Base-by-base conservation (phyloP, 2,888 invertebrate species). In the Resseliella maxima region DNA sequence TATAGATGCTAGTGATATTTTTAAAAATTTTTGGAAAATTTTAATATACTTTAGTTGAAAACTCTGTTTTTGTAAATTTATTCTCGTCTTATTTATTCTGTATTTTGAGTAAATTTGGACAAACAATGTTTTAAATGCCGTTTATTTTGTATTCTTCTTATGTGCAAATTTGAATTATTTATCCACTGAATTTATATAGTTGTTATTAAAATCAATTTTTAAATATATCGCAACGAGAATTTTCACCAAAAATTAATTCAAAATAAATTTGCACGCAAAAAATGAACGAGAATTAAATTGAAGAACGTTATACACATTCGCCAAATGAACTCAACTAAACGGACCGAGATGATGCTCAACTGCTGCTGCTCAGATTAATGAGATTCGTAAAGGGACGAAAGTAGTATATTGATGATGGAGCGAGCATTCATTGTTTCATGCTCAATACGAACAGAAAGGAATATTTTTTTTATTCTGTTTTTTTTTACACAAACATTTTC, bases 291-390 rank as follows among this genome's bases (percentile, higher is more conserved):
- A 36, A 35, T 27, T 72, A 35, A 31, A 15, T 12, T 38, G 83
- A 18, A 38, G 36, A 36, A 35, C 35, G 35, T 35, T 81, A 36
- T 36, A 83, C 83, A 83, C 83, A 83, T 50, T 83, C 83, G 83
- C 38, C 83, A 38, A 83, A 83, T 38, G n/a, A 83, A 83, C 83
- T n/a, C 38, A 83, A 83, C 83, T 83, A 24, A 83, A 72, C 3
- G 35, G 83, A 83, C 18, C n/a, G 36, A 38, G 36, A 38, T 83
- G 83, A 83, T 83, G 83, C 83, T 15, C 8, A 8, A 83, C 10
- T n/a, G 38, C 38, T 83, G 72, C 38, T 83, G 83, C 83, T n/a
- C 83, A 83, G 83, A 83, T 83, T 83, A 38, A 83, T 83, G 83
- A n/a, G n/a, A 83, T 38, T 83, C 21, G 83, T 24, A 83, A 83